These are phyloP conservation scores for Thamnophis sirtalis DNA, from an alignment of 2,113 vertebrate species.

Conservation along the genomic window DNA sequence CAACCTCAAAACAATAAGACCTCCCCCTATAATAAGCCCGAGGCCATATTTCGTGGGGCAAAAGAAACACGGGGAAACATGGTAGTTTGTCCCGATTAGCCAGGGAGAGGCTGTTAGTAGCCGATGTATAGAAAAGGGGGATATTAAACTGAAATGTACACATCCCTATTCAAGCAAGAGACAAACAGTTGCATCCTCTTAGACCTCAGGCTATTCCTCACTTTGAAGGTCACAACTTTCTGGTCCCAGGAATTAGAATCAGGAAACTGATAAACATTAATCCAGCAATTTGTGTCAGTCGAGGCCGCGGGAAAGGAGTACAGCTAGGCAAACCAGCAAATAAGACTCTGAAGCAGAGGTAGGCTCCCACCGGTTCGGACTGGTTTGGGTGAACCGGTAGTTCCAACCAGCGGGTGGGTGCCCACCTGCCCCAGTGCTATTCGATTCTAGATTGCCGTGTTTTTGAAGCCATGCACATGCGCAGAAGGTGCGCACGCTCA, in stretches of 20 bases:
- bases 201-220: not conserved
- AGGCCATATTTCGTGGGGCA: too few species aligned
- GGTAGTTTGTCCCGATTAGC: not conserved
- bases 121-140: not conserved
- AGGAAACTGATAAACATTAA: not conserved
- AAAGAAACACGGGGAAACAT: too few species aligned
- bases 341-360: not conserved
- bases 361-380: too few species aligned
- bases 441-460: too few species aligned
- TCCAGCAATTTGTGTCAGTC: not conserved
- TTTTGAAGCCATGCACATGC: too few species aligned
- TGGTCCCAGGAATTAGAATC: not conserved
- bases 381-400: too few species aligned
- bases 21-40: too few species aligned
- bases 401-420: too few species aligned
- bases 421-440: too few species aligned
- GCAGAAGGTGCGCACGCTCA: too few species aligned
- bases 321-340: not conserved
- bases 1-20: too few species aligned
- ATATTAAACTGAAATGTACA: not conserved
- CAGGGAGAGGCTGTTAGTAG: not conserved
- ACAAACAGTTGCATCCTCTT: not conserved
- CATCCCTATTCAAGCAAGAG: not conserved
- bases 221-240: not conserved
- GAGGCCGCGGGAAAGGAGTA: not conserved